Evolutionary conservation across 2,888 invertebrate genomes (phyloP), one percentile per base, ranked within the genome.

Genomic region (Lithophane ornitopus): DNA sequence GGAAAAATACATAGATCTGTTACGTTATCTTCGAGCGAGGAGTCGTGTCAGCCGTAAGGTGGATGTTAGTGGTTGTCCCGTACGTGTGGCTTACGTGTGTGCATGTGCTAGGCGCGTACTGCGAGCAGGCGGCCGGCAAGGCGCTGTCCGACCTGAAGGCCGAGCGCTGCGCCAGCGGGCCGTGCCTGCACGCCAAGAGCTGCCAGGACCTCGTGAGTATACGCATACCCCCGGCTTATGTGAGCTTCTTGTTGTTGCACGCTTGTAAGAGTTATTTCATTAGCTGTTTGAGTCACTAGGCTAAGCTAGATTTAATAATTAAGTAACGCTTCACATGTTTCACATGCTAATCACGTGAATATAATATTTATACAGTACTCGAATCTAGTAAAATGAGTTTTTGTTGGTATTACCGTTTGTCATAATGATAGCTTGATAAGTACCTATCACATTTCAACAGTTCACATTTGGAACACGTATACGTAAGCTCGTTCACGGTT

Each of bases 131-230:
- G 80, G 89, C 93, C 85, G 91, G 95, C 93, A 92, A 96, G 94
- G 93, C 95, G 89, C 93, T 95, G 87, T 89, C 93, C 54, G 95
- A 94, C 76, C 91, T 93, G 74, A 94, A 94, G 92, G 92, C 81
- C 74, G 87, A 94, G 80, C 95, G 95, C 80, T 97, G 97, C 93
- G 94, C 94, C 86, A 94, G 96, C 88, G 92, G 93, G 85, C 97
- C 97, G 74, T 98, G 98, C 90, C 91, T 94, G 85, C 97, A 97
- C 94, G 97, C 97, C 78, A 90, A 94, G 79, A 90, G 94, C 88
- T 98, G 98, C 94, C 95, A 95, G 83, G 97, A 98, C 91, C 97
- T 89, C 76, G 98, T 98, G 94, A 97, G 97, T 97, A 74, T 97
- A 67, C 67, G 7, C 49, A 49, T 19, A 19, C 41, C 19, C 19